Percentiles rank a stretch among this genome's conserved stretches.
Conservation (phyloP, 1,140 invertebrate genomes). For the Drosophila punjabiensis region DNA sequence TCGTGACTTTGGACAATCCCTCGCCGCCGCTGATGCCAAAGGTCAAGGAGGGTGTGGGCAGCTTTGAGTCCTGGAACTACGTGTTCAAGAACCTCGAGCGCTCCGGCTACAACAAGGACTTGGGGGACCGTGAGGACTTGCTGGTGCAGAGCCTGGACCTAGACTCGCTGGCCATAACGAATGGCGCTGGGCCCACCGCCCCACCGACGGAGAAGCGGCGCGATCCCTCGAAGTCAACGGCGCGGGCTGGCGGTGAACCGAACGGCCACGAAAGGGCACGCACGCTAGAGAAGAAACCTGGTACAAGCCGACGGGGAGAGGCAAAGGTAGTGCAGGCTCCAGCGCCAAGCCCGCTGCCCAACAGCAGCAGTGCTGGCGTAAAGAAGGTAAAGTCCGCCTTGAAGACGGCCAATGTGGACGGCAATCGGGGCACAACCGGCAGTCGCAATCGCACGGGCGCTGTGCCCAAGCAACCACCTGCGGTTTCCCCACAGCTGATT, state of each 20-base stretch:
- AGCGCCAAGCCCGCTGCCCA: constrained; percentile 33
- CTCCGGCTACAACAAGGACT: constrained; percentile 90
- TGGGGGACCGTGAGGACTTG: constrained; percentile 80
- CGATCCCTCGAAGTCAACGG: constrained; percentile 23
- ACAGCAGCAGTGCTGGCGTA: constrained; percentile 56
- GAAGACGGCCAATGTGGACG: constrained; percentile 64
- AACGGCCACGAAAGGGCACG: constrained; percentile 58
- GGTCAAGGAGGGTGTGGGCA: constrained; percentile 87
- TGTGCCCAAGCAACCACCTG: constrained; percentile 64
- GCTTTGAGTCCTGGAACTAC: constrained; percentile 91
- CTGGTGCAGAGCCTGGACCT: constrained; percentile 77
- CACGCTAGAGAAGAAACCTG: constrained; percentile 59
- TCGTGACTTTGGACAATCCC: constrained; percentile 42
- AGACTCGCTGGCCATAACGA: constrained; percentile 69
- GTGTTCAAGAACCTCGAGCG: constrained; percentile 91
- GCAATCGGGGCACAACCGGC: constrained; percentile 35
- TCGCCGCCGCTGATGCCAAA: constrained; percentile 78
- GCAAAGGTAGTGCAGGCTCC: constrained; percentile 47
- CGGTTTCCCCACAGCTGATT: constrained; percentile 68
- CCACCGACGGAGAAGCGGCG: constrained; percentile 61
- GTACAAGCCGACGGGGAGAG: constrained; percentile 25
- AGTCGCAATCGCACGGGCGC: constrained; percentile 53
- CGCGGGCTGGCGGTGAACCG: constrained; percentile 5
- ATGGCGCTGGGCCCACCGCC: constrained; percentile 37
- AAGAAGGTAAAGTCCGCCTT: constrained; percentile 77